Evolutionary conservation across 2,888 invertebrate genomes (phyloP), one percentile per base, ranked within the genome.

Genomic region (Stenchaetothrips biformis): DNA sequence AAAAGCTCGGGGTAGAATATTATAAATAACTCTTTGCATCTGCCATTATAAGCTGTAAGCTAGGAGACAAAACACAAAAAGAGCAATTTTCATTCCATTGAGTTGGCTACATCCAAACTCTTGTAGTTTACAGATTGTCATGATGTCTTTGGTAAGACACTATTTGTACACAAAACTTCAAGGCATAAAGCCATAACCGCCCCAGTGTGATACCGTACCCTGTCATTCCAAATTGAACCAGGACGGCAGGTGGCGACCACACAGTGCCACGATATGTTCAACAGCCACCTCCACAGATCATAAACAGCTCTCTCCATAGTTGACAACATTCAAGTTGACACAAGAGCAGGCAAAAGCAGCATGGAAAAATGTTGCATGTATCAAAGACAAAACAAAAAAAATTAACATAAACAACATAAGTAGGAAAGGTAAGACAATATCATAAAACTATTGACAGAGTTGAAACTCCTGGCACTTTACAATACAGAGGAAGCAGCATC

Each of bases 121-220:
- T 4, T 74, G 67, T 74, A 25, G 25, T 74, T 74, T 74, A 74
- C 67, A 37, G 37, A 37, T 37, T 37, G 37, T 37, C 37, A 37
- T 37, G 37, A 37, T 37, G 37, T 37, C 37, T 37, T 37, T 37
- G 4, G 37, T 37, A 37, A 37, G 37, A 37, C 37, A 37, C 37
- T 37, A 37, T 37, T 37, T 37, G 37, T 37, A 59, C 25, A 74
- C 11, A 25, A 9, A 74, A 74, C 21, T 74, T 74, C 7, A 25
- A 74, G 11, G 25, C 67, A 25, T 74, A 25, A 74, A 74, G 67
- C 9, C 25, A 25, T 25, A 25, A 11, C 67, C 67, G 25, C 67
- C 67, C 67, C 25, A 74, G 67, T 25, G 21, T 25, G 67, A 74
- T 74, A 74, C 67, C 67, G 67, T 74, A 74, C 67, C 67, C 67